Base-by-base conservation (phyloP, 2,113 vertebrate genomes). In the Pardalotus punctatus region DNA sequence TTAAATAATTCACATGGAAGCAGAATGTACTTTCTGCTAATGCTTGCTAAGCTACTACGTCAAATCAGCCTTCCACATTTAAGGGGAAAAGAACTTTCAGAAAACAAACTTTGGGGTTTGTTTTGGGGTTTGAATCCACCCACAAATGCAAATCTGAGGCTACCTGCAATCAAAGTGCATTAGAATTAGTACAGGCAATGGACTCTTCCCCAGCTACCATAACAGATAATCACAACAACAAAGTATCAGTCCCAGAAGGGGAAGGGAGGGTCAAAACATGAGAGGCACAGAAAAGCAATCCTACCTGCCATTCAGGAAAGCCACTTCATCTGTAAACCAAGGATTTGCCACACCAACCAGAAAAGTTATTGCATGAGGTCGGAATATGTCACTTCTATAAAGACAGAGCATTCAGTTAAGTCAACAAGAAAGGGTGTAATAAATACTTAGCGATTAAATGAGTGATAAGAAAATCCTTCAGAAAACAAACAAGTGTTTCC, bases 291-390 rank as follows among this genome's bases (percentile, higher is more conserved):
- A 18, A 42, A 67, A 25, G 42, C n/a, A 70, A 70, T n/a, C 25
- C 18, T 19, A 51, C 14, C 15, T 76, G 42, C 62, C 53, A 28
- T 18, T 29, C 16, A 47, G 29, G 14, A 40, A 79, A 74, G 2
- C 25, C 33, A 40, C 29, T 61, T 13, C 22, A 31, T 12, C 56
- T 61, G 56, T 29, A 89, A 74, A 65, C 18, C 29, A 86, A 64
- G 10, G 38, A 45, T 48, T 69, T 45, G 28, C 56, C 45, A 33
- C 4, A 0, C 5, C 20, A 45, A 33, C 48, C 0, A 0, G 38
- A 40, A 22, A 62, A 64, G 48, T 35, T 58, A 47, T 1, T 38
- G 29, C 35, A 27, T 12, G 10, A 28, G 42, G 42, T 57, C 69
- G 72, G 73, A 66, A 17, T 36, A 53, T 64, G 43, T 40, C 38